Percentiles rank a stretch among this genome's conserved stretches.
phyloP scores from a whole-genome alignment of 2,113 vertebrate species.

The Lynx canadensis region DNA sequence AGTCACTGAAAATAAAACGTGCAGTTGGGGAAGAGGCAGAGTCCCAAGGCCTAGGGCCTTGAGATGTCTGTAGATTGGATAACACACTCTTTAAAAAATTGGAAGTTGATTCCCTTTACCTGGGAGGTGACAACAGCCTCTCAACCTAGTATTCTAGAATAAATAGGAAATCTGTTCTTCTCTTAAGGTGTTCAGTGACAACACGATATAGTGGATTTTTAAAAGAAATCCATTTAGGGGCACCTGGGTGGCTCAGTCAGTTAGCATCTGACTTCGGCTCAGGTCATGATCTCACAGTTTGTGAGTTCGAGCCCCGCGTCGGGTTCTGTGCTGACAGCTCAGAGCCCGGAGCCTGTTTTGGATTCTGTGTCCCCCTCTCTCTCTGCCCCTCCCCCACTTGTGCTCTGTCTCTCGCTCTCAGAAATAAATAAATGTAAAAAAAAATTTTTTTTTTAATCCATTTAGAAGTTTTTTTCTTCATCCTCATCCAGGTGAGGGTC shows the following conservation, averaged over 20 bases:
- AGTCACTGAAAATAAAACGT: slow-evolving; percentile 27
- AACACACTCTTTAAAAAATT: background rate
- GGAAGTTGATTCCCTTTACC: background rate
- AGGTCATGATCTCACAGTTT: too few relatives aligned
- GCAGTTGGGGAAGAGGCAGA: background rate
- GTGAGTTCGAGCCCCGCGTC: too few relatives aligned
- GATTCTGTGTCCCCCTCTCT: too few relatives aligned
- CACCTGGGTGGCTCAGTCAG: too few relatives aligned
- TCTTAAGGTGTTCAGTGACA: background rate
- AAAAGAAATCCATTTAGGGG: background rate
- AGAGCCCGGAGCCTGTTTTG: too few relatives aligned
- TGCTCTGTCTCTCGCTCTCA: too few relatives aligned
- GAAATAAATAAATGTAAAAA: too few relatives aligned
- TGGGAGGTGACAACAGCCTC: background rate
- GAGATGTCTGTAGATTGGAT: background rate
- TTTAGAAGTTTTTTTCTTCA: background rate
- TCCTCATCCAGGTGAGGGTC: slow-evolving; percentile 79
- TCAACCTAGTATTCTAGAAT: background rate
- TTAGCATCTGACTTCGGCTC: too few relatives aligned
- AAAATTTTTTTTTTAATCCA: background rate
- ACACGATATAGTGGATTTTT: background rate
- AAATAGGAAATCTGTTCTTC: background rate
- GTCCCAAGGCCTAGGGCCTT: background rate
- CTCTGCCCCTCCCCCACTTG: too few relatives aligned
- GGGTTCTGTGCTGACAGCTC: too few relatives aligned